These are phyloP conservation scores for Phortica variegata DNA, from an alignment of 1,140 invertebrate genomes.

Conservation along the genomic window DNA sequence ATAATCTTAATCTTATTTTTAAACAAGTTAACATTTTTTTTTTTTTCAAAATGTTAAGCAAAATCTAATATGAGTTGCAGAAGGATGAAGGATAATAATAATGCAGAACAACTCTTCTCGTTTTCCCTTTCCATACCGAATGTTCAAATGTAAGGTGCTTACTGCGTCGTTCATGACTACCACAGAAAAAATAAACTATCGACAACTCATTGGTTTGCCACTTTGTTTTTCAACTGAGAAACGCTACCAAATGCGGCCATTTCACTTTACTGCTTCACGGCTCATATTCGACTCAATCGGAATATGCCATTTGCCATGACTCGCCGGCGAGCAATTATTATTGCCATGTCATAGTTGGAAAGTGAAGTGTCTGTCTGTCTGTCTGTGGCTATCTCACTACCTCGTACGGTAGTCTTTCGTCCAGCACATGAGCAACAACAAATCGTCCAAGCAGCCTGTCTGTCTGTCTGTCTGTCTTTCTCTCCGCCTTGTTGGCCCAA, in stretches of 20 bases:
- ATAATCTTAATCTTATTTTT: not conserved
- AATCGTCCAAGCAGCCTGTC: conserved; percentile 13
- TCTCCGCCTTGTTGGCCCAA: too few relatives aligned
- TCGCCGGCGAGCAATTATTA: conserved; percentile 33
- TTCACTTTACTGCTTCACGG: conserved; percentile 5
- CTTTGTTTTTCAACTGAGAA: not conserved
- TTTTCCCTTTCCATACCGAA: too few relatives aligned
- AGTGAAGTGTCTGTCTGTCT: conserved; percentile 39
- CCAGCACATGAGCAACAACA: conserved; percentile 17
- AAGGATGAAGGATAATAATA: too few relatives aligned
- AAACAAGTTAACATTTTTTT: not conserved
- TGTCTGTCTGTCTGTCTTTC: not conserved
- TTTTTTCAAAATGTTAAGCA: too few relatives aligned
- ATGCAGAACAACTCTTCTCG: too few relatives aligned
- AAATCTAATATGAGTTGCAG: too few relatives aligned
- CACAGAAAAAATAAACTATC: not conserved
- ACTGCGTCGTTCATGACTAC: not conserved
- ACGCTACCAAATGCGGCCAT: conserved; percentile 15
- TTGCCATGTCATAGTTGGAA: conserved; percentile 54
- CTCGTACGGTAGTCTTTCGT: too few relatives aligned
- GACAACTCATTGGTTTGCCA: not conserved
- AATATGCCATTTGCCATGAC: too few relatives aligned
- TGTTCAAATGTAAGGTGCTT: not conserved
- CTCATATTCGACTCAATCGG: too few relatives aligned
- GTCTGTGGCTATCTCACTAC: conserved; percentile 12